These are phyloP conservation scores for Ceratosolen solmsi DNA, from an alignment of 1,140 invertebrate species.

Conservation along the genomic window DNA sequence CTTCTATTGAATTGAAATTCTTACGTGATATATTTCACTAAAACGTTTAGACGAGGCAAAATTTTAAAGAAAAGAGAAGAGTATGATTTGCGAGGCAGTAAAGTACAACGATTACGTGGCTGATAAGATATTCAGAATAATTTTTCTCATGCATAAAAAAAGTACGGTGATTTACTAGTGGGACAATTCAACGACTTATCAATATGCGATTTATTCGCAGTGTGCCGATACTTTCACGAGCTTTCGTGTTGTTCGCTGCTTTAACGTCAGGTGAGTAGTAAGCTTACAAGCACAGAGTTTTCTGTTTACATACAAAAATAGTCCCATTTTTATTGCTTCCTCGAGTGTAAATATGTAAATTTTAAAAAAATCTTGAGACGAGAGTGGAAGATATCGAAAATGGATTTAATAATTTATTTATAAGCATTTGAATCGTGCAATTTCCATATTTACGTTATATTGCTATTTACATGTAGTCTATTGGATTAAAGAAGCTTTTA, in stretches of 20 bases:
- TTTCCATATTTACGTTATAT: too few relatives aligned
- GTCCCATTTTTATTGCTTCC: too few relatives aligned
- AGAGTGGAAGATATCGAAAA: too few relatives aligned
- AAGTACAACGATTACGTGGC: not conserved
- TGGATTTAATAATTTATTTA: too few relatives aligned
- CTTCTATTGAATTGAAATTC: not conserved
- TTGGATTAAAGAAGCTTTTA: too few relatives aligned
- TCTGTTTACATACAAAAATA: too few relatives aligned
- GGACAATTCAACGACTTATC: not conserved
- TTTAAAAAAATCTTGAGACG: too few relatives aligned
- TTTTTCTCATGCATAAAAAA: slow-evolving; percentile 11
- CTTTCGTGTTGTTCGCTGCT: slow-evolving; percentile 13
- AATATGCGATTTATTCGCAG: slow-evolving; percentile 35
- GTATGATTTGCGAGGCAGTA: slow-evolving; percentile 10
- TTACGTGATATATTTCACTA: not conserved
- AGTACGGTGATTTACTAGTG: not conserved
- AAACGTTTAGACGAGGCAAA: not conserved
- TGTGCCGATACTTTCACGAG: not conserved
- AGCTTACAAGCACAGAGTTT: too few relatives aligned
- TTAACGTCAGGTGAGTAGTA: slow-evolving; percentile 37
- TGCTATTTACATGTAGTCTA: too few relatives aligned
- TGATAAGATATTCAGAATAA: not conserved
- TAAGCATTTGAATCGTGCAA: too few relatives aligned
- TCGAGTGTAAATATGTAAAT: too few relatives aligned
- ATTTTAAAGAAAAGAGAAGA: not conserved